Base-by-base conservation (phyloP, 2,797 vertebrate genomes). In the Sciurus vulgaris region DNA sequence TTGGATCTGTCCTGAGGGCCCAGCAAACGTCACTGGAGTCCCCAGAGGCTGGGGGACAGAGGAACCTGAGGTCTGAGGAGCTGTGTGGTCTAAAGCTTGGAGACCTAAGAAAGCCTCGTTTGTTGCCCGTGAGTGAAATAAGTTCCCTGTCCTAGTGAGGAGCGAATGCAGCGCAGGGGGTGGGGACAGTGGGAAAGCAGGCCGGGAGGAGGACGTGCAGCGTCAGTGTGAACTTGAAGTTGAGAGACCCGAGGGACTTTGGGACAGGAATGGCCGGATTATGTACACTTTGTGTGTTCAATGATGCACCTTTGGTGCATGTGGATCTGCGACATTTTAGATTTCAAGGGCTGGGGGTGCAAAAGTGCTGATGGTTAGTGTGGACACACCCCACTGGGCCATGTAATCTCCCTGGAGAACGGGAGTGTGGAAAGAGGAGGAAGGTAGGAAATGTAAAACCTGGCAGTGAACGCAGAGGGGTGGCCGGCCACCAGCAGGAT, bases 211-310 rank as follows among this genome's bases (percentile, higher is more conserved):
- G 15, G 20, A 73, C 74, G 44, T 7, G n/a, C 20, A 83, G 67
- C 33, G 73, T 89, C 73, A 85, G 12, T 38, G 72, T 78, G 33
- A 92, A 83, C 47, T 61, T 87, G 61, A 91, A 93, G 41, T 69
- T 69, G 38, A 59, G 14, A 74, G 67, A 47, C 56, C 35, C 54
- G 73, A 86, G 79, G 49, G 28, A 51, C 33, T 86, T 78, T 74
- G 94, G 90, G 20, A 20, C 92, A 89, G 65, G 92, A 78, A 51
- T 44, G 14, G 20, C n/a, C 83, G 22, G 61, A 81, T 35, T 90
- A 35, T 65, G 59, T 70, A 18, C 33, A 51, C 67, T 69, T 93
- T 84, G 20, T 63, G 12, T 88, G 56, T 77, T 88, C 44, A 72
- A 6, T 35, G 10, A 81, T 72, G 47, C 22, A 49, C 12, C 26